Evolutionary conservation across 2,888 invertebrate species (phyloP).

Genomic region (Nezara viridula): DNA sequence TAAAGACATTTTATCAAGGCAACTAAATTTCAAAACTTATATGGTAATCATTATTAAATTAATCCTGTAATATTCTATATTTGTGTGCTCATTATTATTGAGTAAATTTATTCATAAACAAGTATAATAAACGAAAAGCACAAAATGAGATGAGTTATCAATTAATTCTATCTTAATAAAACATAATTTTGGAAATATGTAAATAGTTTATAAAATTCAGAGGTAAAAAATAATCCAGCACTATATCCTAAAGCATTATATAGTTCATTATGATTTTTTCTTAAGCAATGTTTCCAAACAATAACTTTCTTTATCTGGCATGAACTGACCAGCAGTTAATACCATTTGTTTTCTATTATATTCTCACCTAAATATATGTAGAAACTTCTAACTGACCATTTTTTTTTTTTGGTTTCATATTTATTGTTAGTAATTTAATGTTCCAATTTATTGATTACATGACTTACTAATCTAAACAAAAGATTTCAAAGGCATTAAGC

Average conservation of each 20-base stretch:
- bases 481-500: neutral
- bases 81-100: neutral
- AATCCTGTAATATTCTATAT: neutral
- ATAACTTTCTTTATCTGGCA: neutral
- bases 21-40: neutral
- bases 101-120: neutral
- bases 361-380: neutral
- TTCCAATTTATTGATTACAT: neutral
- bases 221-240: neutral
- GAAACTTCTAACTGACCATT: neutral
- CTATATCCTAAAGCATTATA: neutral
- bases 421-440: neutral
- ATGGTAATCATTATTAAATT: neutral
- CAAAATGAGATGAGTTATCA: neutral
- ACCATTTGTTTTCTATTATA: neutral
- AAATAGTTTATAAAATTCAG: neutral
- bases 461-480: neutral
- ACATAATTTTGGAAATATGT: neutral
- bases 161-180: neutral
- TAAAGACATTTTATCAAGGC: neutral
- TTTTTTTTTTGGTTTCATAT: neutral
- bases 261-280: neutral
- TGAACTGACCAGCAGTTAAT: conserved; percentile 23
- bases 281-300: neutral
- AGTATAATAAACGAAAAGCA: conserved; percentile 7